phyloP scores from a whole-genome alignment of 1,140 invertebrate species.

The Drepana arcuata region DNA sequence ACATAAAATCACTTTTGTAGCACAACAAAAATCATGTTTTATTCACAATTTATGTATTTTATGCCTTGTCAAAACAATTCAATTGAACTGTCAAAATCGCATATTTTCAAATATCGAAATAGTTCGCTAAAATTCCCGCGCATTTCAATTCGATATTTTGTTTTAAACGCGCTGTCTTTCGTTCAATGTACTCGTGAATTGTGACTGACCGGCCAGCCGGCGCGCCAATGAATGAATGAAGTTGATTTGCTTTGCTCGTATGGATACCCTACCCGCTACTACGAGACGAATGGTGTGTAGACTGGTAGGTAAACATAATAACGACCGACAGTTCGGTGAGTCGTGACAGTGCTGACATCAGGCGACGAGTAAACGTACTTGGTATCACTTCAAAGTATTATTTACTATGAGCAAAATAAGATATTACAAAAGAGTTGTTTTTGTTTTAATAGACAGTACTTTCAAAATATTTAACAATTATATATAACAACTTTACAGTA shows the following conservation, averaged over 20 bases:
- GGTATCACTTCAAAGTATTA: no score
- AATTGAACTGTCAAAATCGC: conserved; percentile 47
- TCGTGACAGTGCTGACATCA: background rate
- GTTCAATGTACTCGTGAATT: conserved; percentile 6
- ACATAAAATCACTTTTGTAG: conserved; percentile 12
- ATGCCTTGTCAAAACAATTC: conserved; percentile 19
- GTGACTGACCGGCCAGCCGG: conserved; percentile 32
- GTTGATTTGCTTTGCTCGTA: conserved; percentile 31
- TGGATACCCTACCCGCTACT: conserved; percentile 35
- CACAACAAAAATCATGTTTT: conserved; percentile 13
- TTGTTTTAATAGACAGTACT: no score
- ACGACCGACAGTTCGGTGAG: no score
- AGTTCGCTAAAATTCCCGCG: conserved; percentile 55
- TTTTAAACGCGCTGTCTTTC: conserved; percentile 8
- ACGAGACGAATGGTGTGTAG: no score
- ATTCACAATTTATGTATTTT: conserved; percentile 10
- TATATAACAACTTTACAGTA: no score
- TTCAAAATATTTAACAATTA: no score
- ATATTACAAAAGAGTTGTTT: no score
- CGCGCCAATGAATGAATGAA: conserved; percentile 55
- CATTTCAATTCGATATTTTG: conserved; percentile 28
- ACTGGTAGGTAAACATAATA: no score
- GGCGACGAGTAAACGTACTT: background rate
- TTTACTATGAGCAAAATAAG: no score
- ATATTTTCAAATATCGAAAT: conserved; percentile 52